Evolutionary conservation across 2,797 vertebrate genomes (phyloP).

Genomic region (Microctenopoma steveboyesi): DNA sequence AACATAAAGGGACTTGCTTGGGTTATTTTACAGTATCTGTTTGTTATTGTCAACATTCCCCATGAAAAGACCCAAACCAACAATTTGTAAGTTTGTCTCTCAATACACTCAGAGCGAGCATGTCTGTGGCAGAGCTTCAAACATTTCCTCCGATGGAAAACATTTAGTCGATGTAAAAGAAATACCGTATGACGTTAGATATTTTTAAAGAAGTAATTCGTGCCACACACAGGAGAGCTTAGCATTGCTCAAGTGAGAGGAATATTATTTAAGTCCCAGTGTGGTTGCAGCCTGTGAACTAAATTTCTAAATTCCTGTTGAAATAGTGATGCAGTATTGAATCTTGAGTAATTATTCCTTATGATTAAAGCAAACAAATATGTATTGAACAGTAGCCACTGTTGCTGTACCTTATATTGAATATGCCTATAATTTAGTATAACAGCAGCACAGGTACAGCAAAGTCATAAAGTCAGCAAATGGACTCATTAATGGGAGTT

Average conservation of each 20-base stretch:
- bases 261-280: neutral
- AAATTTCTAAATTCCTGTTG: neutral
- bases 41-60: conserved; percentile 12
- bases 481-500: neutral
- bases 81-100: conserved; percentile 3
- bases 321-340: neutral
- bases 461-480: neutral
- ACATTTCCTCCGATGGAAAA: neutral
- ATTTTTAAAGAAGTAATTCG: too few species aligned
- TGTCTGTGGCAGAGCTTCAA: neutral
- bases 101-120: neutral
- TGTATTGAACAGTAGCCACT: too few species aligned
- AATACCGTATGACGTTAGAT: too few species aligned
- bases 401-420: too few species aligned
- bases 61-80: conserved; percentile 10
- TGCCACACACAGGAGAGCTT: too few species aligned
- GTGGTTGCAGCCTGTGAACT: neutral
- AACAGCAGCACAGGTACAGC: neutral
- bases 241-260: neutral
- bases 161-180: neutral
- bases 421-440: neutral
- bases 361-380: too few species aligned
- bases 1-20: conserved; percentile 7
- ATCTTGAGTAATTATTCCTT: neutral
- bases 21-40: conserved; percentile 9